Percentiles rank a stretch among this genome's conserved stretches.
Conservation (phyloP, 1,140 invertebrate genomes). For the Scaptomyza montana region DNA sequence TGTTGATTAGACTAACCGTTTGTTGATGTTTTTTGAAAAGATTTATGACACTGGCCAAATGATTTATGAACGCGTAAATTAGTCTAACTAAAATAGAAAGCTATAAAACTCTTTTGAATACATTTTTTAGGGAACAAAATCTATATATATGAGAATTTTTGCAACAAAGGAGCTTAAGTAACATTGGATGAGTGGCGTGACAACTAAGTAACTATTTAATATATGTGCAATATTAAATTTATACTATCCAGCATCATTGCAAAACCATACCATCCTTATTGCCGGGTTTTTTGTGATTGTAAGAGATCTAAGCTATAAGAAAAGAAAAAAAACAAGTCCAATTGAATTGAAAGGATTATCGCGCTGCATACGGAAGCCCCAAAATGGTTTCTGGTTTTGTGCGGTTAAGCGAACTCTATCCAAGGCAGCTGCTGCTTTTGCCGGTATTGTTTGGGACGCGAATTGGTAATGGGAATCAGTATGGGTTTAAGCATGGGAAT, state of each 20-base stretch:
- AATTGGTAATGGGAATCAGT: neutral
- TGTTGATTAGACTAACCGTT: slow-evolving; percentile 64
- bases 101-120: neutral
- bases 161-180: neutral
- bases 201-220: neutral
- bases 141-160: neutral
- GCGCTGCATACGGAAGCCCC: slow-evolving; percentile 24
- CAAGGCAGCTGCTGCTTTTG: slow-evolving; percentile 28
- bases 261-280: slow-evolving; percentile 11
- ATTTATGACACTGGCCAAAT: slow-evolving; percentile 31
- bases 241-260: slow-evolving; percentile 21
- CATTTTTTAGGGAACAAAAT: neutral
- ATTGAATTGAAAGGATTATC: slow-evolving; percentile 54
- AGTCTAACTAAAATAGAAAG: neutral
- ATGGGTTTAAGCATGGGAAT: neutral
- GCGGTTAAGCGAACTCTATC: slow-evolving; percentile 39
- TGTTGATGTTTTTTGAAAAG: slow-evolving; percentile 34
- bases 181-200: neutral
- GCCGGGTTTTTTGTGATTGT: neutral
- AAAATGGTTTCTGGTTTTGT: slow-evolving; percentile 48
- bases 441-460: slow-evolving; percentile 4
- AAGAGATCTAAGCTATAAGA: neutral
- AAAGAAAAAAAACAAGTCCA: slow-evolving; percentile 12
- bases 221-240: slow-evolving; percentile 23
- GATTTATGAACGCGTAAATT: slow-evolving; percentile 13